These are phyloP conservation scores for Murina feae DNA, from an alignment of 2,113 vertebrate species.

Conservation along the genomic window DNA sequence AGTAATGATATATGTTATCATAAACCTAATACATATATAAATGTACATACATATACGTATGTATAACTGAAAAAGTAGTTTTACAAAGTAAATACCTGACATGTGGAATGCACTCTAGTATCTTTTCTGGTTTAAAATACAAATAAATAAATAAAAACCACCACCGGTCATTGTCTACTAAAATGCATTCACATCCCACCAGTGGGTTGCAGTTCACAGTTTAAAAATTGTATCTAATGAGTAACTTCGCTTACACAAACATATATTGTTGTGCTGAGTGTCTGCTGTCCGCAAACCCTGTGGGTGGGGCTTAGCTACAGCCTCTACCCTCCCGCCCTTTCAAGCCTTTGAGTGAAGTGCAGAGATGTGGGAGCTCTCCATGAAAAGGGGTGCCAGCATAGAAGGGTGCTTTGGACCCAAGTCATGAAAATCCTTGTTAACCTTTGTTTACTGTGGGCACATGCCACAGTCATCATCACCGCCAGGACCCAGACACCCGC, in stretches of 20 bases:
- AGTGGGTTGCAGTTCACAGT: background rate
- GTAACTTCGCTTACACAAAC: background rate
- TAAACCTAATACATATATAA: background rate
- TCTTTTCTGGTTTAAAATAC: background rate
- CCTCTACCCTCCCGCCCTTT: background rate
- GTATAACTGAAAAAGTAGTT: background rate
- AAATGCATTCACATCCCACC: background rate
- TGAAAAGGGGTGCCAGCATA: background rate
- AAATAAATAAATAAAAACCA: background rate
- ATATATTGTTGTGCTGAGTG: background rate
- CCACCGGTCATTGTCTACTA: background rate
- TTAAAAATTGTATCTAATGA: background rate
- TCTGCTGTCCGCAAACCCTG: background rate
- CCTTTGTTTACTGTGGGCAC: background rate
- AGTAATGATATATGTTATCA: background rate
- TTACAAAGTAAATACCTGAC: background rate
- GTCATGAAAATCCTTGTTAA: background rate
- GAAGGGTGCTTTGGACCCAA: background rate
- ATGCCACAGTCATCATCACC: background rate
- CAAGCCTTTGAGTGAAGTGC: background rate
- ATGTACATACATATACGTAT: background rate
- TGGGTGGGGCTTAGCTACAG: background rate
- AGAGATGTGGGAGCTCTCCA: background rate
- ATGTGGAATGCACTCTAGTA: background rate
- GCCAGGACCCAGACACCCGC: background rate